Conservation (phyloP, 2,797 vertebrate species). For the Sebastolobus alascanus region DNA sequence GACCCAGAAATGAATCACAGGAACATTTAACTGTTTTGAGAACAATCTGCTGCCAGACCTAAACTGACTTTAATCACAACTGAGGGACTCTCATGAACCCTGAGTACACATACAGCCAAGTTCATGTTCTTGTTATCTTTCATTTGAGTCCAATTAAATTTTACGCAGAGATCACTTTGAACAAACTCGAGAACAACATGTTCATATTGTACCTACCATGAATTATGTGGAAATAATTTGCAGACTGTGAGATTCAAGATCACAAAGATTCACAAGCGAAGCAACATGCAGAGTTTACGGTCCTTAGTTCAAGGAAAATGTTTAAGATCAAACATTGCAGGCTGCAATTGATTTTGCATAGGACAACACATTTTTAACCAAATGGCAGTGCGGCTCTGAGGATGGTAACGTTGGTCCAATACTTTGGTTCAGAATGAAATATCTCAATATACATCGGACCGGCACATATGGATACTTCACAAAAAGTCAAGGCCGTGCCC, state of each 20-base stretch:
- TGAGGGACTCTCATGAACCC: background rate
- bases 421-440: background rate
- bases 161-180: slow-evolving; percentile 5
- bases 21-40: slow-evolving; percentile 29
- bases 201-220: slow-evolving; percentile 3
- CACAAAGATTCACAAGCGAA: background rate
- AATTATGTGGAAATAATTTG: background rate
- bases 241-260: background rate
- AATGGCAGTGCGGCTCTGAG: background rate
- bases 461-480: no score
- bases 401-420: background rate
- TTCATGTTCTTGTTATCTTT: slow-evolving; percentile 6
- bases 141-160: slow-evolving; percentile 23
- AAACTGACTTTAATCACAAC: slow-evolving; percentile 19
- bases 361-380: background rate
- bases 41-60: slow-evolving; percentile 24
- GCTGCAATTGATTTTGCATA: background rate
- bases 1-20: slow-evolving; percentile 37
- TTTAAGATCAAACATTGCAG: background rate
- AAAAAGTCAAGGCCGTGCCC: no score
- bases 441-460: background rate
- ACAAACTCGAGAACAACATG: slow-evolving; percentile 2
- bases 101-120: background rate
- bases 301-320: background rate
- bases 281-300: background rate